Base-by-base conservation (phyloP, 2,113 vertebrate genomes). In the Halichoeres trimaculatus region DNA sequence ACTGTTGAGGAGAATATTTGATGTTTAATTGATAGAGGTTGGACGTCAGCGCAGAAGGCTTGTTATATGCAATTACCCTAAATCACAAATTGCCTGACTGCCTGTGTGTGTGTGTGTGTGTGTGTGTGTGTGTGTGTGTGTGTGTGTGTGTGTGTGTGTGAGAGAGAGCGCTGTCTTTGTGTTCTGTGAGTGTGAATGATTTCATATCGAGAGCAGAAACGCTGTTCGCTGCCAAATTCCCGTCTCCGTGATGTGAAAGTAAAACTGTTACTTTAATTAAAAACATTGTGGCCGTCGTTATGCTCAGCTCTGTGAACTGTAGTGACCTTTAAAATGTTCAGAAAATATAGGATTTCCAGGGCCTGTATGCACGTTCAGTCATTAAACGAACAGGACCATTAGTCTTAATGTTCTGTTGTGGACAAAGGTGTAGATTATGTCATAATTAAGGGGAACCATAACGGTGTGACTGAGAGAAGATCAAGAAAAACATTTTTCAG, bases 21-120 rank as follows among this genome's bases (percentile, higher is more conserved):
- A 83, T 90, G 68, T 78, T 79, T 86, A 83, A 88, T 87, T 89
- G 76, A 87, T 81, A 55, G 74, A 78, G 80, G 57, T 73, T 84
- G 60, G 53, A 55, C 70, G 79, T 75, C 53, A 48, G 48, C 66
- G 63, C 51, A 62, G 75, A 63, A 63, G 74, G 22, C 70, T 70
- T 69, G 73, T 83, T 83, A 74, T 75, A 83, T 79, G 52, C 69
- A 76, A 70, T 86, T 76, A 84, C 45, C 48, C 64, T 53, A 75
- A 67, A 76, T 70, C 23, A 51, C 14, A 13, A 26, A 22, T 20
- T 47, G 50, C 43, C 23, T 62, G 35, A 66, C 59, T 67, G 22
- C 24, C 50, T 71, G 40, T 40, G 22, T 30, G 24, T 43, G 38
- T 51, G 20, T 64, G 16, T 19, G 55, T 26, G 23, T 67, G 43